Evolutionary conservation across 2,888 invertebrate species (phyloP), one percentile per base, ranked within the genome.

Genomic region (Ophonus ardosiacus): DNA sequence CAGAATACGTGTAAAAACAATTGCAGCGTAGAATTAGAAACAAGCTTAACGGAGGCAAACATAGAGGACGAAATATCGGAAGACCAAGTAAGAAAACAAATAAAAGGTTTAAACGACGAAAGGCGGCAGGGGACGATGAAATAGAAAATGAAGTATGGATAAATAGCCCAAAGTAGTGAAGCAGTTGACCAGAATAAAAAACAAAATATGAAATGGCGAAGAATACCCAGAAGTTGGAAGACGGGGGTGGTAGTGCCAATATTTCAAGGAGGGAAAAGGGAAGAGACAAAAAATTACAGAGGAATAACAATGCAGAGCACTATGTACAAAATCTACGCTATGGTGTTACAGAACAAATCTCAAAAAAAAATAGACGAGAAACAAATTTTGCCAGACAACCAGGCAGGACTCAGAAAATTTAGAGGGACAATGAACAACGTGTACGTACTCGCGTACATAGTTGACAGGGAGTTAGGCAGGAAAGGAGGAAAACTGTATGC

Each of bases 281-380:
- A 61, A 17, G 18, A 61, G 6, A 61, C 61, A 61, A 61, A 61
- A 61, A 61, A 21, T 61, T 61, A 17, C 61, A 61, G 61, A 61
- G 61, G 61, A 61, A 61, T 61, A 61, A 61, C 61, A 61, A 18
- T 61, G 15, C 61, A 17, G 18, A 61, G 5, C 61, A 61, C 61
- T 7, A 61, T 61, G 61, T 61, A 61, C 61, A 61, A 61, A 18
- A 61, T 61, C 17, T 61, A 61, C 10, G 18, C 17, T 7, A 61
- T 61, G 61, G 18, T 18, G 10, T 5, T 21, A 18, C 17, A 61
- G 17, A 18, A 61, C 21, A 61, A 17, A 61, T 18, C 17, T 5
- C 17, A 61, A 61, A 61, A 61, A 61, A 10, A 61, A 61, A 57
- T 57, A 61, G 21, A 61, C 57, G n/a, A n/a, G n/a, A n/a, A n/a